phyloP scores from a whole-genome alignment of 2,888 invertebrate species.

The Pandemis cinnamomeana region DNA sequence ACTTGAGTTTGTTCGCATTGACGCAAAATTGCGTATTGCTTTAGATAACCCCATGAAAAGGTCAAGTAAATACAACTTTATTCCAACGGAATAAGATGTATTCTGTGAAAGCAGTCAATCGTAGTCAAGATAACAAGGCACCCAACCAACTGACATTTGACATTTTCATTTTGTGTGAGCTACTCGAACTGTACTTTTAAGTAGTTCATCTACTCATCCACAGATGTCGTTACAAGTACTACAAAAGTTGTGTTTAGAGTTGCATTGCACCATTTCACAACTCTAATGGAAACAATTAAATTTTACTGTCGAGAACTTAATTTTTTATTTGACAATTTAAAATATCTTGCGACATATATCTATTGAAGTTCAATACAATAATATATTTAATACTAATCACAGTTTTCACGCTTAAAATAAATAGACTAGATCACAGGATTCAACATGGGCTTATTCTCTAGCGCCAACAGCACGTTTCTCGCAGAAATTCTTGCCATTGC shows the following conservation, averaged over 20 bases:
- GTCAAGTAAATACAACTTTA: background rate
- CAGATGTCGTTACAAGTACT: too few species aligned
- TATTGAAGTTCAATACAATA: background rate
- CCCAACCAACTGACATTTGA: background rate
- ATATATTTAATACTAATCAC: background rate
- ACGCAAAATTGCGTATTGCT: background rate
- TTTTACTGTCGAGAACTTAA: background rate
- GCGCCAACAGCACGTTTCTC: slow-evolving; percentile 89
- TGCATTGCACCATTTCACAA: too few species aligned
- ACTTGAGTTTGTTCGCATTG: background rate
- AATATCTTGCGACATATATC: too few species aligned
- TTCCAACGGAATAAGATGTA: background rate
- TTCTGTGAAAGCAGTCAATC: background rate
- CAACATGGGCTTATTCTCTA: slow-evolving; percentile 86
- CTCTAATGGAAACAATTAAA: too few species aligned
- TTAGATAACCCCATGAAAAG: background rate
- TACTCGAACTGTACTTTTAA: too few species aligned
- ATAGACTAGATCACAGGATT: slow-evolving; percentile 49
- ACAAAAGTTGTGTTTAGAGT: too few species aligned
- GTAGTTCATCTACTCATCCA: too few species aligned
- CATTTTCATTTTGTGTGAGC: background rate
- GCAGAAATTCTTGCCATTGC: slow-evolving; percentile 91
- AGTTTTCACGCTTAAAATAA: background rate
- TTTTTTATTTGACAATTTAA: too few species aligned
- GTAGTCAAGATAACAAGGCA: background rate